Evolutionary conservation across 2,113 vertebrate species (phyloP).

Genomic region (Candoia aspera): DNA sequence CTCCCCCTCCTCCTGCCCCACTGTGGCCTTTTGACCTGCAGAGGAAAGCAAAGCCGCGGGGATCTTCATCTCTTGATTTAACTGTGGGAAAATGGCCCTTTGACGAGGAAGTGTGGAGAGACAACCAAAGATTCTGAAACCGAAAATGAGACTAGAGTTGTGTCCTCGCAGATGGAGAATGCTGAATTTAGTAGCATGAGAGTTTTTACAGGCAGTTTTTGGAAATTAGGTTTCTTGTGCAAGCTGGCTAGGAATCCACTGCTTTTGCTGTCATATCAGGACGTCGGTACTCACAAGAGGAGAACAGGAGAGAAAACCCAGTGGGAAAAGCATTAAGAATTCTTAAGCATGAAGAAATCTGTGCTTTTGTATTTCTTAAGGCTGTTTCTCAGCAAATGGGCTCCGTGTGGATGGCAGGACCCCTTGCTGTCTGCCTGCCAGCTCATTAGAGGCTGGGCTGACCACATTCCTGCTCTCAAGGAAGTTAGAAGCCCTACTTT

Average conservation of each 20-base stretch:
- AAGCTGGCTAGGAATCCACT: not conserved
- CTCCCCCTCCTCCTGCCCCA: constrained; percentile 50
- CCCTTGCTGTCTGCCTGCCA: not conserved
- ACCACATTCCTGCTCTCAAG: not conserved
- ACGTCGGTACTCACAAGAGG: not conserved
- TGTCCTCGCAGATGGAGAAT: constrained; percentile 34
- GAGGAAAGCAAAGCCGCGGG: constrained; percentile 63
- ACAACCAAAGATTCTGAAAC: constrained; percentile 45
- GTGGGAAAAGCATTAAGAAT: not conserved
- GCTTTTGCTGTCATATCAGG: not conserved
- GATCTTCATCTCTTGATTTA: constrained; percentile 45
- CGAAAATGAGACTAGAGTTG: constrained; percentile 40
- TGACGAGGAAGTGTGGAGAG: constrained; percentile 56
- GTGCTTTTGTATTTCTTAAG: not conserved
- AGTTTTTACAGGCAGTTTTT: not conserved
- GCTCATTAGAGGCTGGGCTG: not conserved
- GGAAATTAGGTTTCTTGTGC: constrained; percentile 16
- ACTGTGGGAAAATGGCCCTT: constrained; percentile 53
- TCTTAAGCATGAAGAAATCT: not conserved
- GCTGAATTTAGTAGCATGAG: constrained; percentile 18
- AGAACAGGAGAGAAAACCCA: not conserved
- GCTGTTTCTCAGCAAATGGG: not conserved
- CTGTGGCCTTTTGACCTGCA: constrained; percentile 66
- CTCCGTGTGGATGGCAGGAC: not conserved
- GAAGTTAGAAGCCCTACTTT: not conserved